These are phyloP conservation scores for Cephus nigrinus DNA, from an alignment of 2,888 invertebrate genomes.

Conservation along the genomic window DNA sequence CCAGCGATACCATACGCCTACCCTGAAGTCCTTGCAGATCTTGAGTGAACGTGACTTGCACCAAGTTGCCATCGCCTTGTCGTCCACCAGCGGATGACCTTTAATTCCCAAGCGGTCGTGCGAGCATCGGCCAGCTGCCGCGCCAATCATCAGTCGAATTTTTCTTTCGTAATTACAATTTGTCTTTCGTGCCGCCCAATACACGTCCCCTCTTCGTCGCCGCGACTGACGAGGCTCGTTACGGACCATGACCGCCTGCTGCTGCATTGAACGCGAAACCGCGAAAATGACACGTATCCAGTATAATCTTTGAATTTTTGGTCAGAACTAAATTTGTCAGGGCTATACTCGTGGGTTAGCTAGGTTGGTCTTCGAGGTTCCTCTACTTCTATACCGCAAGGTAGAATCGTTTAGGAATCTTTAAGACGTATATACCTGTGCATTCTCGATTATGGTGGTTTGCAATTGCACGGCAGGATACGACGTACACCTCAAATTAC, in stretches of 20 bases:
- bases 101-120: not conserved
- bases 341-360: not conserved
- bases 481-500: not conserved
- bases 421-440: not conserved
- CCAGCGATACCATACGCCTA: not conserved
- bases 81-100: not conserved
- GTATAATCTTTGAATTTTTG: not conserved
- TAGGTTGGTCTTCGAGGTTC: not conserved
- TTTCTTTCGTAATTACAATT: constrained; percentile 9
- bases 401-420: not conserved
- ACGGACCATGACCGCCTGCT: not conserved
- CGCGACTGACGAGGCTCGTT: not conserved
- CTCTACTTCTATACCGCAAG: not conserved
- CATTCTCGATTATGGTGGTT: not conserved
- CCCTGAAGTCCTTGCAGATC: not conserved
- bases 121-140: constrained; percentile 2
- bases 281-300: not conserved
- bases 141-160: constrained; percentile 3
- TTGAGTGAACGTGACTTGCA: not conserved
- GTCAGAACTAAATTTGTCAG: not conserved
- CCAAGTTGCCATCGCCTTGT: not conserved
- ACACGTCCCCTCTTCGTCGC: not conserved
- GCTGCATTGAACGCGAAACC: not conserved
- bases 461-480: not conserved
- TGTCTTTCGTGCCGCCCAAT: constrained; percentile 2